Evolutionary conservation across 2,113 vertebrate genomes (phyloP).

Genomic region (Coptodon bakossiorum): DNA sequence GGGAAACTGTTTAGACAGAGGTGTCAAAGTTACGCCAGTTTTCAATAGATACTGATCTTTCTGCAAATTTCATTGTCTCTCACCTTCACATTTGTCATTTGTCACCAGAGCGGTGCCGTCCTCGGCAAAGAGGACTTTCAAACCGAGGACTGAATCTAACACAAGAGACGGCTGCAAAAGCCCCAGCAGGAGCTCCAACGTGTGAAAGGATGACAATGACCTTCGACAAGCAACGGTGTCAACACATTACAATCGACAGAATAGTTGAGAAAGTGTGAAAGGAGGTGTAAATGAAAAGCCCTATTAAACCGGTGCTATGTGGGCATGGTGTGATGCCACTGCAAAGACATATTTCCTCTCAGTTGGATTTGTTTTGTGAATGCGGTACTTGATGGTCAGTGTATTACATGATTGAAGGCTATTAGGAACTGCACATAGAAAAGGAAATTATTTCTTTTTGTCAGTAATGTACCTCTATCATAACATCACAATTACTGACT

Average conservation of each 20-base stretch:
- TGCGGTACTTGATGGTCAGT: neutral
- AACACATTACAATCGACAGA: constrained; percentile 8
- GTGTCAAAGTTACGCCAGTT: neutral
- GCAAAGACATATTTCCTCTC: neutral
- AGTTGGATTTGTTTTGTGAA: neutral
- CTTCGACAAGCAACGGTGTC: constrained; percentile 18
- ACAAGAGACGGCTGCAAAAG: neutral
- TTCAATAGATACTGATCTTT: constrained; percentile 1
- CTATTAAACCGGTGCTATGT: neutral
- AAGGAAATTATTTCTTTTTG: neutral
- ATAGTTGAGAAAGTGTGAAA: constrained; percentile 11
- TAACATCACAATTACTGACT: neutral
- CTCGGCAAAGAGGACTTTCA: neutral
- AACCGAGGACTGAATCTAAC: neutral
- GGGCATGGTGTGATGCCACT: neutral
- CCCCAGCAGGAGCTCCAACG: neutral
- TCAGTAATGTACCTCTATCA: neutral
- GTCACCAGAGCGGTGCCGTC: neutral
- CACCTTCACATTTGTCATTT: constrained; percentile 21
- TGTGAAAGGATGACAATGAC: constrained; percentile 33
- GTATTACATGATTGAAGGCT: neutral
- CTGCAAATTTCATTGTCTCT: constrained; percentile 16
- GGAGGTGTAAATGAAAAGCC: constrained; percentile 35
- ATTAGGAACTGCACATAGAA: neutral
- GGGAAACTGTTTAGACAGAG: constrained; percentile 13